phyloP scores from a whole-genome alignment of 2,888 invertebrate genomes.

The Silvanus unidentatus region DNA sequence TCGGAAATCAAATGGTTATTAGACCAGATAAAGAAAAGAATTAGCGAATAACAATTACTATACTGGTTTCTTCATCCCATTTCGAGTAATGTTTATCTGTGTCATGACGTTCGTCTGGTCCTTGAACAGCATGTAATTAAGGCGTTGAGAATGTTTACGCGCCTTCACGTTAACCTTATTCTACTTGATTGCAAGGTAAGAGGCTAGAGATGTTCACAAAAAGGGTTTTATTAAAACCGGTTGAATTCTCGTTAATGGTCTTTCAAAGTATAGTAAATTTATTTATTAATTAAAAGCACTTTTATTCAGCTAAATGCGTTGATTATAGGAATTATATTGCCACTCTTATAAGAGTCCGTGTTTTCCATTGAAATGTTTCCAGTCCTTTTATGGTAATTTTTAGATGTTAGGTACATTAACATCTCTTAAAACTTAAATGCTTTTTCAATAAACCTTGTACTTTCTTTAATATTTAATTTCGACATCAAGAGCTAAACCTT shows the following conservation, averaged over 20 bases:
- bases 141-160: slow-evolving; percentile 39
- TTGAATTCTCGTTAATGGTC: slow-evolving; percentile 30
- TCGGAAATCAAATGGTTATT: too few relatives aligned
- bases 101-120: slow-evolving; percentile 9
- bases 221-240: slow-evolving; percentile 36
- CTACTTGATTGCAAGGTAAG: slow-evolving; percentile 37
- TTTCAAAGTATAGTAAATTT: slow-evolving; percentile 17
- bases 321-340: slow-evolving; percentile 1
- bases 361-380: slow-evolving; percentile 1
- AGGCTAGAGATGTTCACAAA: slow-evolving; percentile 22
- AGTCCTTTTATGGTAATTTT: slow-evolving; percentile 6
- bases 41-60: too few relatives aligned
- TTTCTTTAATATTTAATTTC: slow-evolving; percentile 1
- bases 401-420: slow-evolving; percentile 4
- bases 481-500: too few relatives aligned
- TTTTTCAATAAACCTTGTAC: slow-evolving; percentile 1
- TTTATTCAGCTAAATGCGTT: slow-evolving; percentile 2
- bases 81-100: slow-evolving; percentile 13
- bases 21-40: too few relatives aligned
- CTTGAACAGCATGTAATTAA: slow-evolving; percentile 35
- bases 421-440: slow-evolving; percentile 1
- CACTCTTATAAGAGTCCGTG: background rate
- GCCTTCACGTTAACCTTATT: slow-evolving; percentile 37
- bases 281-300: slow-evolving; percentile 12
- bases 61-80: slow-evolving; percentile 3